These are phyloP conservation scores for Poecile montanus DNA, from an alignment of 2,797 vertebrate species.

Conservation along the genomic window DNA sequence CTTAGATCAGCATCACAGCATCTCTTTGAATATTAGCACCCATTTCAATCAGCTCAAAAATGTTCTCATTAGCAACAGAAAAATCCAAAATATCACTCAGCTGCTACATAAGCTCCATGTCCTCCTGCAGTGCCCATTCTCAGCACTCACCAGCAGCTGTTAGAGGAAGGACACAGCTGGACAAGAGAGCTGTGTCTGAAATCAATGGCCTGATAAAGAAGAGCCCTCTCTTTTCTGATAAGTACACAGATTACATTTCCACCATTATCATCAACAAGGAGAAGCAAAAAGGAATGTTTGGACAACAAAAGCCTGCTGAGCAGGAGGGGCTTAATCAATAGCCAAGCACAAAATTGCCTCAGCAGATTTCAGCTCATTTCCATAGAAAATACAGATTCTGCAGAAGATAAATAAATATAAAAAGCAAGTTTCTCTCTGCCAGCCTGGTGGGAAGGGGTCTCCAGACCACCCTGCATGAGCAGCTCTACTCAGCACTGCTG, in stretches of 20 bases:
- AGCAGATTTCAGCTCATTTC: neutral
- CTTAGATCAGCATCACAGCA: neutral
- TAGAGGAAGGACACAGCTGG: neutral
- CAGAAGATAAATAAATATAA: neutral
- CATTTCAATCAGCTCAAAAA: neutral
- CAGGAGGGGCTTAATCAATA: neutral
- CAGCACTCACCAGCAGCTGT: neutral
- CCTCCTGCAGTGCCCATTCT: neutral
- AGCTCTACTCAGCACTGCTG: neutral
- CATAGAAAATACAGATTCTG: neutral
- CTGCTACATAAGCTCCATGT: rapidly evolving
- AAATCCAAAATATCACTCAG: neutral
- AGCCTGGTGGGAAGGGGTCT: rapidly evolving
- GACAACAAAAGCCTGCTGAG: neutral
- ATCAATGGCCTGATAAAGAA: neutral
- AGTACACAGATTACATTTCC: neutral
- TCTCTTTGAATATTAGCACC: neutral
- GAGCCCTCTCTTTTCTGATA: neutral
- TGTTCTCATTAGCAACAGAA: neutral
- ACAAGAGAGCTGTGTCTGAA: neutral
- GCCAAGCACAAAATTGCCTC: neutral
- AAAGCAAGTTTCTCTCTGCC: neutral
- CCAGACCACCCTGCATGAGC: rapidly evolving
- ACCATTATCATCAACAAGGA: neutral
- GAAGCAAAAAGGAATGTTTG: neutral